Evolutionary conservation across 2,113 vertebrate species (phyloP).

Genomic region (Platycercus adscitus): DNA sequence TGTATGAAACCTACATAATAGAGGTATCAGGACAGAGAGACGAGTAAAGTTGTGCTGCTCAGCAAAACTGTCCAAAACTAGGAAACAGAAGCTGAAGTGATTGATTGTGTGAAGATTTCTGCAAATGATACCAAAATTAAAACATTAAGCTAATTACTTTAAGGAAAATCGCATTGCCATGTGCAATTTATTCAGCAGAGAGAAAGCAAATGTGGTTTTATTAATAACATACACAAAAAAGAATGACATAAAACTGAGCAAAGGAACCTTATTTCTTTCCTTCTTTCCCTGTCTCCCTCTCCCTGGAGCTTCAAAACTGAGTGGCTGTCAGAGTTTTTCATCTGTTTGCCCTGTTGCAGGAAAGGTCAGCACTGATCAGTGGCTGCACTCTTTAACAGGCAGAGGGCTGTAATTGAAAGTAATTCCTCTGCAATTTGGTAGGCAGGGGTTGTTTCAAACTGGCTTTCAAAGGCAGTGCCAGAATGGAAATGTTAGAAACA

Average conservation of each 20-base stretch:
- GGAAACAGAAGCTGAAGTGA: slow-evolving; percentile 53
- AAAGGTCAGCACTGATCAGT: slow-evolving; percentile 78
- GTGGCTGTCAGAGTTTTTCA: slow-evolving; percentile 71
- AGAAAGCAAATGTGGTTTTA: slow-evolving; percentile 35
- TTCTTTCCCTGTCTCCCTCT: not conserved
- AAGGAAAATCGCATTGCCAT: slow-evolving; percentile 69
- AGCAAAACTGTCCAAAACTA: slow-evolving; percentile 33
- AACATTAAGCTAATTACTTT: slow-evolving; percentile 69
- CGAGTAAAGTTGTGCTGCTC: not conserved
- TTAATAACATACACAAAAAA: not conserved
- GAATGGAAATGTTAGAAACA: slow-evolving; percentile 46
- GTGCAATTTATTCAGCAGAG: slow-evolving; percentile 56
- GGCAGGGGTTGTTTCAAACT: slow-evolving; percentile 65
- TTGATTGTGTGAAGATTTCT: slow-evolving; percentile 57
- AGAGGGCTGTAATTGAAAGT: slow-evolving; percentile 80
- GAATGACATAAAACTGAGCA: not conserved
- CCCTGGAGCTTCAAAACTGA: slow-evolving; percentile 60
- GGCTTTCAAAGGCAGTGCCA: slow-evolving; percentile 63
- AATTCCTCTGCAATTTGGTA: slow-evolving; percentile 81
- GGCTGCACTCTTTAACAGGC: slow-evolving; percentile 75
- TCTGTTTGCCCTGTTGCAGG: slow-evolving; percentile 73
- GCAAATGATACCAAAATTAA: slow-evolving; percentile 72
- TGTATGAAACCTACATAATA: not conserved
- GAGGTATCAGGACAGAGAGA: not conserved
- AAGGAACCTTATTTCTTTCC: not conserved